These are phyloP conservation scores for Pyrgus malvae DNA, from an alignment of 2,888 invertebrate species.

Conservation along the genomic window DNA sequence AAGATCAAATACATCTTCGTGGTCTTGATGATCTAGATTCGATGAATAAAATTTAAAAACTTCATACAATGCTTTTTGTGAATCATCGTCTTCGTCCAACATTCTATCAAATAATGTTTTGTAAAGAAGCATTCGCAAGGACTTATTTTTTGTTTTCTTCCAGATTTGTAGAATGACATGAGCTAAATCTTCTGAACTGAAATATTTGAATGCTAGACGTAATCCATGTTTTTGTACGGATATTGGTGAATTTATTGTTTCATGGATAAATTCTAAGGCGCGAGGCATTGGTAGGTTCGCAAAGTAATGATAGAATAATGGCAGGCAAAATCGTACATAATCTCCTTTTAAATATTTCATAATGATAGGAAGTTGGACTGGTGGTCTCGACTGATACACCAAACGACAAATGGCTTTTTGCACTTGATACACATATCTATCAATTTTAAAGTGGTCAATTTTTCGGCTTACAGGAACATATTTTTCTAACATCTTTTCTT, in stretches of 20 bases:
- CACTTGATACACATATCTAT: conserved; percentile 36
- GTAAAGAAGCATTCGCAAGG: conserved; percentile 49
- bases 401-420: conserved; percentile 54
- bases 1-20: conserved; percentile 44
- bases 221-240: conserved; percentile 58
- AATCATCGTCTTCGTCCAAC: conserved; percentile 24
- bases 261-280: conserved; percentile 41
- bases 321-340: conserved; percentile 49
- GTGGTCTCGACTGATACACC: conserved; percentile 48
- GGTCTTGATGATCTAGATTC: conserved; percentile 48
- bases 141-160: conserved; percentile 51
- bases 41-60: conserved; percentile 45
- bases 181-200: conserved; percentile 43
- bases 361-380: conserved; percentile 44
- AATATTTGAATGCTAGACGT: conserved; percentile 52
- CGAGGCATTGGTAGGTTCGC: conserved; percentile 44
- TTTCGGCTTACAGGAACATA: conserved; percentile 46
- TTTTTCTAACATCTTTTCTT: conserved; percentile 44
- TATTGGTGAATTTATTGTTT: conserved; percentile 47
- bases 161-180: conserved; percentile 43
- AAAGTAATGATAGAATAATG: conserved; percentile 49
- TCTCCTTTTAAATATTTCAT: conserved; percentile 52
- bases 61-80: conserved; percentile 43
- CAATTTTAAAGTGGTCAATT: conserved; percentile 44
- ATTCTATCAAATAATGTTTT: conserved; percentile 45